These are phyloP conservation scores for Gymnarchus niloticus DNA, from an alignment of 2,113 vertebrate genomes.

Conservation along the genomic window DNA sequence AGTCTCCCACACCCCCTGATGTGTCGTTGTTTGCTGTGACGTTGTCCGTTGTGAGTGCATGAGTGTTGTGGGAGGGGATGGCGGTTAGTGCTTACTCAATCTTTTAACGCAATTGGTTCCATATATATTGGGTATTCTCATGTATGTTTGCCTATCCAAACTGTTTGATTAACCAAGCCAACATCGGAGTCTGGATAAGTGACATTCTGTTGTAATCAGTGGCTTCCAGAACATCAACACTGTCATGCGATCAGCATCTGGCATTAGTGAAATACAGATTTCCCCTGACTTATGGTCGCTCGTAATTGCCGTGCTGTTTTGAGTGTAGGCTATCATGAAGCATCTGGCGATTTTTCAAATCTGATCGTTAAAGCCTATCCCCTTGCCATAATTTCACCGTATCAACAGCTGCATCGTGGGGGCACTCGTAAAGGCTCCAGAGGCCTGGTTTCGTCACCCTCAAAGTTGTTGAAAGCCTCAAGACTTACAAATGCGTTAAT, in stretches of 20 bases:
- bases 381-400: background rate
- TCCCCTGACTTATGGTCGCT: background rate
- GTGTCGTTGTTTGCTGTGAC: no score
- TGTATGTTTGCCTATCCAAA: no score
- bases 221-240: background rate
- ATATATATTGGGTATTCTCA: no score
- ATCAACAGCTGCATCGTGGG: background rate
- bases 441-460: background rate
- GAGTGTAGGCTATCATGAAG: background rate
- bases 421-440: background rate
- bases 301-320: background rate
- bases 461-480: background rate
- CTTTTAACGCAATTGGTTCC: no score
- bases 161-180: no score
- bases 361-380: background rate
- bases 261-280: conserved; percentile 1
- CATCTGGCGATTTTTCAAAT: background rate
- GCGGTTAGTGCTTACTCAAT: no score
- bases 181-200: no score
- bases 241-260: background rate
- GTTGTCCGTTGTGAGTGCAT: no score
- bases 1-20: no score
- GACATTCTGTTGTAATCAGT: no score
- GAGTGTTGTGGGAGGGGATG: no score
- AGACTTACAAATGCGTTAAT: background rate